These are phyloP conservation scores for Hemitrygon akajei DNA, from an alignment of 2,797 vertebrate species.

Conservation along the genomic window DNA sequence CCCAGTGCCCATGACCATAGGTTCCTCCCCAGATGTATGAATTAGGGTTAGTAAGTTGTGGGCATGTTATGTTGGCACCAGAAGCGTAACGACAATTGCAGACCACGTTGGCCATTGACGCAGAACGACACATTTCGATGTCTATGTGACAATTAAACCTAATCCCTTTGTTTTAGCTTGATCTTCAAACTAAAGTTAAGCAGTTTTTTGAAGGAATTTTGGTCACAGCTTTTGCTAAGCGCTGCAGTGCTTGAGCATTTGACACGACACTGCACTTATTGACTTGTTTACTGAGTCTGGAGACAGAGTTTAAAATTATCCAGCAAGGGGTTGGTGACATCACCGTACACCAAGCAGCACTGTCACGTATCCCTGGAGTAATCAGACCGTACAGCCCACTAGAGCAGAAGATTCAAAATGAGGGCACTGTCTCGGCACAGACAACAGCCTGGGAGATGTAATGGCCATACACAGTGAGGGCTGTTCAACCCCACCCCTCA, in stretches of 20 bases:
- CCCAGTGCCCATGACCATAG: too few species aligned
- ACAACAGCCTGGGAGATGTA: background rate
- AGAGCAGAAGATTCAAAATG: background rate
- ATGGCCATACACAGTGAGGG: background rate
- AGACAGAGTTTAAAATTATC: background rate
- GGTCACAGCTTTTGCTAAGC: background rate
- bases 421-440: background rate
- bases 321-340: background rate
- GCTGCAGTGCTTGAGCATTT: background rate
- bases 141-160: too few species aligned
- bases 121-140: too few species aligned
- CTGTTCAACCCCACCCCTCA: background rate
- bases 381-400: background rate
- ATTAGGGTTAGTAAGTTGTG: too few species aligned
- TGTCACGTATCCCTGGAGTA: background rate
- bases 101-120: too few species aligned
- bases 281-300: background rate
- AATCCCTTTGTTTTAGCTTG: too few species aligned
- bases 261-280: background rate
- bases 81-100: too few species aligned
- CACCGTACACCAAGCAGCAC: background rate
- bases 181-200: too few species aligned
- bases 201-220: background rate
- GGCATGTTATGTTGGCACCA: too few species aligned
- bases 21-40: too few species aligned